Evolutionary conservation across 2,888 invertebrate species (phyloP).

Genomic region (Lysandra bellargus): DNA sequence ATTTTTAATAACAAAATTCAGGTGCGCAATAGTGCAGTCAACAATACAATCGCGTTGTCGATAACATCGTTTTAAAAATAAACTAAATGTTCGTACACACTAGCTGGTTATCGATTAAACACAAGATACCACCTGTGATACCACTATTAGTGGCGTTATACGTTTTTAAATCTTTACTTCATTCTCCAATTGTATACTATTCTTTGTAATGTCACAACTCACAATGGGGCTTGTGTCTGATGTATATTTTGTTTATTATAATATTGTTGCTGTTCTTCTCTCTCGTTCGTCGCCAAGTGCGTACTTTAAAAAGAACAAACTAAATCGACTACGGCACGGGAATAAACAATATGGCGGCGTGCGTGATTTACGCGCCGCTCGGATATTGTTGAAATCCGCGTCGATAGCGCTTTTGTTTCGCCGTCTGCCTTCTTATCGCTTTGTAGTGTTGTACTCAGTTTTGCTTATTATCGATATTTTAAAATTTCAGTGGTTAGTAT

Average conservation of each 20-base stretch:
- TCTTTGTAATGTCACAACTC: neutral
- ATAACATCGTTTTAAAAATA: conserved; percentile 55
- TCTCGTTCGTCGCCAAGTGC: neutral
- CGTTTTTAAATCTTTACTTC: too few relatives aligned
- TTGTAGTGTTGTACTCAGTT: conserved; percentile 43
- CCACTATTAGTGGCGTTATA: too few relatives aligned
- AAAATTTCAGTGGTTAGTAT: neutral
- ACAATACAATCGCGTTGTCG: conserved; percentile 49
- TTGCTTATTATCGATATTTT: conserved; percentile 3
- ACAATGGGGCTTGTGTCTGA: neutral
- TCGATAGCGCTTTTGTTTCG: conserved; percentile 73
- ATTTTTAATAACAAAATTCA: conserved; percentile 39
- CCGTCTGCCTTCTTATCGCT: conserved; percentile 66
- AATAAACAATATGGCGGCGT: conserved; percentile 66
- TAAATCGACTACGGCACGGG: conserved; percentile 48
- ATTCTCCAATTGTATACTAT: neutral
- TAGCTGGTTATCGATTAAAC: neutral
- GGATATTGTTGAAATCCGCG: conserved; percentile 71
- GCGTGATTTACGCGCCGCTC: conserved; percentile 65
- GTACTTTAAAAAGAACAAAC: conserved; percentile 49
- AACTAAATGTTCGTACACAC: conserved; percentile 36
- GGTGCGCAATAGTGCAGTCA: conserved; percentile 43
- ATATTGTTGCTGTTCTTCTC: neutral
- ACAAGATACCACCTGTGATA: neutral
- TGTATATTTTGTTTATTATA: neutral